Evolutionary conservation across 37 sponge, comb jelly and placozoan species (phyloP).

Genomic region (Beroe forskalii): DNA sequence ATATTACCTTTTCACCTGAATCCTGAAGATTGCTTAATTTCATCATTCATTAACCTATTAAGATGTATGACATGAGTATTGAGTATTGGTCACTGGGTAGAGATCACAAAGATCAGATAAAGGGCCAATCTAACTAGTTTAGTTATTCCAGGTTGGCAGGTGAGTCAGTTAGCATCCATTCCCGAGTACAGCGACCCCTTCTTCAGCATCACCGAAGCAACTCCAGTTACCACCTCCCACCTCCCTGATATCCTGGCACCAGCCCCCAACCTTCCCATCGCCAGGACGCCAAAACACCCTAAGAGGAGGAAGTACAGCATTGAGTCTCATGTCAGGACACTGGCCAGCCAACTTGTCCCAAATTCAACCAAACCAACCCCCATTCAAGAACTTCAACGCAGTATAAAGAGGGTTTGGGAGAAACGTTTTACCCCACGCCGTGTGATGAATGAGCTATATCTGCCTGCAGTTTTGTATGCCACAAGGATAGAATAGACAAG

Average conservation of each 20-base stretch:
- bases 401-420: conserved; percentile 21
- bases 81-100: too few relatives aligned
- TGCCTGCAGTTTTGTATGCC: conserved; percentile 30
- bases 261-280: neutral
- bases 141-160: conserved; percentile 43
- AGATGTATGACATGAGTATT: too few relatives aligned
- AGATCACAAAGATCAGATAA: too few relatives aligned
- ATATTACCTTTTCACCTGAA: too few relatives aligned
- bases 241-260: neutral
- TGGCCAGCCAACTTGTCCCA: conserved; percentile 20
- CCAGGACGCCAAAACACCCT: neutral
- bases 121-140: too few relatives aligned
- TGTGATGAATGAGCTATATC: conserved; percentile 1
- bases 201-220: conserved; percentile 35
- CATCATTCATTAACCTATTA: too few relatives aligned
- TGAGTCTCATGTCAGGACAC: conserved; percentile 2
- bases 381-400: neutral
- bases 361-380: conserved; percentile 3
- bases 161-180: conserved; percentile 39
- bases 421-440: neutral
- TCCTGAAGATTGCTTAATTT: too few relatives aligned
- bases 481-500: neutral
- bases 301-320: conserved; percentile 23
- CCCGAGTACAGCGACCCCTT: conserved; percentile 53
- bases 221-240: neutral